These are phyloP conservation scores for Todiramphus saurophagus DNA, from an alignment of 2,113 vertebrate genomes.

Conservation along the genomic window DNA sequence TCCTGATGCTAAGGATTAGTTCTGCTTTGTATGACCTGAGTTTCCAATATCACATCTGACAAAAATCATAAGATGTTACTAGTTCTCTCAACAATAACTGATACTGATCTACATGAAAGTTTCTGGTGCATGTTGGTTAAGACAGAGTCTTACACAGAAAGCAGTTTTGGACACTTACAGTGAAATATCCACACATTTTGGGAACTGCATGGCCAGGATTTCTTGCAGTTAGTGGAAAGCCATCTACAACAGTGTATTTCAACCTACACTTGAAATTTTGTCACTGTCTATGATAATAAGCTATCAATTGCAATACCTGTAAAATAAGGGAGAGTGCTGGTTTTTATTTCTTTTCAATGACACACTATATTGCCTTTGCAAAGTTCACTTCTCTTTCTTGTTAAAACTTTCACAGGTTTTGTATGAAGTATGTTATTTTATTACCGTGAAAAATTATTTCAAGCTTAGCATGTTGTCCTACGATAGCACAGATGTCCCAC, in stretches of 20 bases:
- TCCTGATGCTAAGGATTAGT: constrained; percentile 45
- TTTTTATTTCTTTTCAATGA: not conserved
- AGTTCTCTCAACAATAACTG: not conserved
- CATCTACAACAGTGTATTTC: not conserved
- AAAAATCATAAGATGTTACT: not conserved
- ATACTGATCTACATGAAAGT: not conserved
- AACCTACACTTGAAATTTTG: not conserved
- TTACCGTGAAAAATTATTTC: not conserved
- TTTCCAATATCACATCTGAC: constrained; percentile 8
- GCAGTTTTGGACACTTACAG: not conserved
- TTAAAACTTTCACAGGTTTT: not conserved
- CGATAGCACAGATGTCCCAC: not conserved
- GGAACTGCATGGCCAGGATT: not conserved
- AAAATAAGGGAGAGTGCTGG: not conserved
- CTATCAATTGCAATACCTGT: not conserved
- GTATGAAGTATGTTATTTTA: not conserved
- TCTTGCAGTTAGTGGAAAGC: not conserved
- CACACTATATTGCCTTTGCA: fast-evolving
- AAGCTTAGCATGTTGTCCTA: not conserved
- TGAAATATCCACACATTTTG: not conserved
- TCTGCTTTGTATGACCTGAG: constrained; percentile 30
- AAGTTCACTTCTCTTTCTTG: not conserved
- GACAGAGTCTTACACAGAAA: not conserved
- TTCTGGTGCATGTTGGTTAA: not conserved
- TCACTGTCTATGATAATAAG: not conserved